These are phyloP conservation scores for Harlomillsia oculata DNA, from an alignment of 1,140 invertebrate genomes.

Conservation along the genomic window DNA sequence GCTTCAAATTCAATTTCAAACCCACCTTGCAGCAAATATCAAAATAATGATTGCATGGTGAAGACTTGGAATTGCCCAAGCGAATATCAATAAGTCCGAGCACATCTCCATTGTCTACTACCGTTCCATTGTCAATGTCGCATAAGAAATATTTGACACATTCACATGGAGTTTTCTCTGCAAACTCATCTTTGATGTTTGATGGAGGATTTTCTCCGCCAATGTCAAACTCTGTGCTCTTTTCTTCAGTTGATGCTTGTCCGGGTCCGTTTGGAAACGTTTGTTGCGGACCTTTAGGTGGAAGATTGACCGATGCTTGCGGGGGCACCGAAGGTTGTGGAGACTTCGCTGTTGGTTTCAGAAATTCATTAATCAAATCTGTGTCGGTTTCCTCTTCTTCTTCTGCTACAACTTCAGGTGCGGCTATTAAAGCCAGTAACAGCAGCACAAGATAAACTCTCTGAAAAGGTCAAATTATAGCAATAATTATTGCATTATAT, in stretches of 20 bases:
- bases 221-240: neutral
- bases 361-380: conserved; percentile 5
- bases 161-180: conserved; percentile 38
- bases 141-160: conserved; percentile 62
- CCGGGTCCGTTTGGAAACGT: no score
- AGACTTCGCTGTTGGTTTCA: neutral
- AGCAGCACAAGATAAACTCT: no score
- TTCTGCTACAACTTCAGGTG: neutral
- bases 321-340: no score
- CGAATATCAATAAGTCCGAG: conserved; percentile 65
- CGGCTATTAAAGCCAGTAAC: no score
- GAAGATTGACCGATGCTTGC: no score
- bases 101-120: conserved; percentile 54
- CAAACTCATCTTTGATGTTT: conserved; percentile 6
- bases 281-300: neutral
- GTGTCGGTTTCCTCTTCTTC: conserved; percentile 11
- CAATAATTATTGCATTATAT: no score
- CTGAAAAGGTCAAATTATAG: no score
- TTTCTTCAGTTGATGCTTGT: no score
- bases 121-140: conserved; percentile 46
- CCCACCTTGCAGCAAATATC: conserved; percentile 52
- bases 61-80: conserved; percentile 40
- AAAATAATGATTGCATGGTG: conserved; percentile 51
- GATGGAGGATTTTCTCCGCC: neutral
- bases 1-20: no score